Conservation (phyloP, 2,888 invertebrate species). For the Acrocyrtus sp. region DNA sequence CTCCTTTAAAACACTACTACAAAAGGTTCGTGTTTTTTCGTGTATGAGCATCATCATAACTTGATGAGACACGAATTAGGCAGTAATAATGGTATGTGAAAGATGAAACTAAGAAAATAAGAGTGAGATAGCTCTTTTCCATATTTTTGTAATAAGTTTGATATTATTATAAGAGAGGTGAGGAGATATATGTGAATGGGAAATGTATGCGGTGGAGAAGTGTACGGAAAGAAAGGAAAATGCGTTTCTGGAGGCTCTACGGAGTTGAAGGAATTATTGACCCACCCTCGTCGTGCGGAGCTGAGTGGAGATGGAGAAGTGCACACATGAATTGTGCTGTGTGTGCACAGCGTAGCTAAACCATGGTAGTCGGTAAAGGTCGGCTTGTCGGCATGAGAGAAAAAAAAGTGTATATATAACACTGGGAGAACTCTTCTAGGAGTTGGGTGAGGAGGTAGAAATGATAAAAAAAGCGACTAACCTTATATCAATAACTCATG, state of each 20-base stretch:
- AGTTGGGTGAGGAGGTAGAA: too few relatives aligned
- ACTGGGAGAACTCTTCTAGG: too few relatives aligned
- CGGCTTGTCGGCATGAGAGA: constrained; percentile 40
- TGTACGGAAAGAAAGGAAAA: constrained; percentile 17
- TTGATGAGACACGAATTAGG: constrained; percentile 51
- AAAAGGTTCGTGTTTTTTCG: background rate
- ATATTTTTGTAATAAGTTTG: too few relatives aligned
- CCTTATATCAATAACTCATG: constrained; percentile 51
- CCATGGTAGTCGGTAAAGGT: constrained; percentile 34
- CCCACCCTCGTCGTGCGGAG: constrained; percentile 43
- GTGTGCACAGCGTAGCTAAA: background rate
- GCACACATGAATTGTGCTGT: background rate
- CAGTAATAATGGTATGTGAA: constrained; percentile 34
- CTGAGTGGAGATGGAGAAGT: constrained; percentile 12
- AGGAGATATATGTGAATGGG: too few relatives aligned
- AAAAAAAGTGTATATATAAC: constrained; percentile 19
- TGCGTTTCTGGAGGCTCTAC: constrained; percentile 32
- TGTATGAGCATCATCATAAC: constrained; percentile 1
- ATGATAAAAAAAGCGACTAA: constrained; percentile 5
- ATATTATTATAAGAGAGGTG: too few relatives aligned
- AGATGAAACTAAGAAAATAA: constrained; percentile 33
- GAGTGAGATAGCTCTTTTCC: too few relatives aligned
- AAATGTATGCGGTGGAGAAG: background rate
- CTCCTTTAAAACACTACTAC: background rate
- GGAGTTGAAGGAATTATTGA: constrained; percentile 44